Conservation (phyloP, 2,888 invertebrate species). For the Spisula subtruncata region DNA sequence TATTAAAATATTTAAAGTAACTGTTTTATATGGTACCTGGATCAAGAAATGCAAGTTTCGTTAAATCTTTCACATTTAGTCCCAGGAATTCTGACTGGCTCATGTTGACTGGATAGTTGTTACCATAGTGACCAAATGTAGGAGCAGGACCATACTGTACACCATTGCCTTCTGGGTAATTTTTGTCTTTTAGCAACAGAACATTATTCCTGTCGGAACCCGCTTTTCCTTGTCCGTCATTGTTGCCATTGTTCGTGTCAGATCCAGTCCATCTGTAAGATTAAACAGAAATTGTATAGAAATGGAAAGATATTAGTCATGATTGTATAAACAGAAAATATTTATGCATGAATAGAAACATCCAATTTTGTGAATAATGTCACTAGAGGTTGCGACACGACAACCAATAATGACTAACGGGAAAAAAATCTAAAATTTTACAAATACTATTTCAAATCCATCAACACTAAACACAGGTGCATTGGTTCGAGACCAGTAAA, state of each 20-base stretch:
- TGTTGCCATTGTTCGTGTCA: constrained; percentile 86
- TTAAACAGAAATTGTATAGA: not conserved
- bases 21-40: constrained; percentile 77
- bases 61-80: constrained; percentile 76
- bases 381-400: no score
- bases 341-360: no score
- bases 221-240: constrained; percentile 86
- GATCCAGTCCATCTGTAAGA: constrained; percentile 87
- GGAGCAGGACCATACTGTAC: constrained; percentile 72
- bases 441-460: no score
- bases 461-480: no score
- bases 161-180: constrained; percentile 82
- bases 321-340: no score
- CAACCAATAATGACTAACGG: no score
- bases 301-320: no score
- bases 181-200: constrained; percentile 79
- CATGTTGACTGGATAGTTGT: constrained; percentile 83
- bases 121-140: constrained; percentile 85
- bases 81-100: constrained; percentile 83
- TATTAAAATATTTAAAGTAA: not conserved
- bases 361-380: no score
- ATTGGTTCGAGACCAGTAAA: no score
- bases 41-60: constrained; percentile 82
- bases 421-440: no score
- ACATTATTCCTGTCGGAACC: constrained; percentile 87